Percentiles rank a stretch among this genome's conserved stretches.
phyloP scores from a whole-genome alignment of 2,797 vertebrate species.

The Onychomys torridus region DNA sequence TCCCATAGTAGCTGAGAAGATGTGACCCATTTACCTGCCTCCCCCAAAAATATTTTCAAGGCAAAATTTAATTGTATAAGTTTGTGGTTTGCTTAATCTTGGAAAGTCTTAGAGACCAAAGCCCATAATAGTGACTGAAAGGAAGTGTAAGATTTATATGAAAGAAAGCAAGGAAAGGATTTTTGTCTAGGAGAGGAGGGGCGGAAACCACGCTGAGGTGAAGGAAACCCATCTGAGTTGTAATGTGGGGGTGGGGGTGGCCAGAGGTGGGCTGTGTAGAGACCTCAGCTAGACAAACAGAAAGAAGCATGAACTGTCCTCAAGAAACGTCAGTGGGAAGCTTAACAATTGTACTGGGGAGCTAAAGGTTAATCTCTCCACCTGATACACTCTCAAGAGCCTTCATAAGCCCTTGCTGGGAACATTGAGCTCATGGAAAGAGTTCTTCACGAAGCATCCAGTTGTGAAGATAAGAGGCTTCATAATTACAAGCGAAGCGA shows the following conservation, averaged over 20 bases:
- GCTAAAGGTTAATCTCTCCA: background rate
- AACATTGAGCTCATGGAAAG: background rate
- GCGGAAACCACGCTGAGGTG: background rate
- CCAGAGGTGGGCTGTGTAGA: background rate
- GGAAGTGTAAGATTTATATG: background rate
- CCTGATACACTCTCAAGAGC: background rate
- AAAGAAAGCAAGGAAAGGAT: background rate
- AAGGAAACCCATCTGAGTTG: background rate
- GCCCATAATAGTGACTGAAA: conserved; percentile 13
- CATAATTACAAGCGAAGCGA: background rate
- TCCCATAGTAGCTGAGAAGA: background rate
- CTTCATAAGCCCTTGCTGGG: background rate
- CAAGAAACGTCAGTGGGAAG: background rate
- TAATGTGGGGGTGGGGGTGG: background rate
- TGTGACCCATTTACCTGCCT: background rate
- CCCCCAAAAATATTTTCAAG: background rate
- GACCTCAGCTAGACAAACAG: background rate
- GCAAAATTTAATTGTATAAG: conserved; percentile 2
- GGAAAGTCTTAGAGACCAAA: background rate
- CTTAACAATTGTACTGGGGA: background rate
- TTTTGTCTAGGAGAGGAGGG: background rate
- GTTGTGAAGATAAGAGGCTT: conserved; percentile 27
- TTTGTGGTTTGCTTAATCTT: conserved; percentile 23
- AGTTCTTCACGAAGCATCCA: background rate
- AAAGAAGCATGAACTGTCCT: background rate